Conservation (phyloP, 2,113 vertebrate genomes). For the Nibea albiflora region DNA sequence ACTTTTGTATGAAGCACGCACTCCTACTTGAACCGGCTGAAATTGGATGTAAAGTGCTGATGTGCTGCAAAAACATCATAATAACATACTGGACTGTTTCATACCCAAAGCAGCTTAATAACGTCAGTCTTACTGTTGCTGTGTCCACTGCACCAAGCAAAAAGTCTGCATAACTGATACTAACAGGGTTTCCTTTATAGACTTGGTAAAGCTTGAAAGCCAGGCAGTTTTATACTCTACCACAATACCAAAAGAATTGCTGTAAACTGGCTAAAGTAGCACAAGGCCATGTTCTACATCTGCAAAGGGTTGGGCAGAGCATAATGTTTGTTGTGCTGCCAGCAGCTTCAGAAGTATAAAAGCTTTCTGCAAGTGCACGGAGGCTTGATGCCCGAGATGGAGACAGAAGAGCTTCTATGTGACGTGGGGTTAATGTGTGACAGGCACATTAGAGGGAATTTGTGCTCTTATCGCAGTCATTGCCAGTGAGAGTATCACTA, state of each 20-base stretch:
- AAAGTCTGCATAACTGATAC: not conserved
- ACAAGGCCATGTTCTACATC: not conserved
- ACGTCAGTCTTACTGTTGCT: not conserved
- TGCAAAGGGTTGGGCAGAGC: slow-evolving; percentile 1
- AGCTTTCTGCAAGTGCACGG: slow-evolving; percentile 26
- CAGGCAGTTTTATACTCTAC: not conserved
- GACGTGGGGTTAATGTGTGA: slow-evolving; percentile 44
- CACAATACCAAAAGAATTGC: slow-evolving; percentile 22
- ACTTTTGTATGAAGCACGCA: too few species aligned
- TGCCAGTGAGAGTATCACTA: slow-evolving; percentile 17
- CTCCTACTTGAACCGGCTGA: not conserved
- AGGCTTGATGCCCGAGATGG: slow-evolving; percentile 7
- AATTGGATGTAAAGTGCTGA: not conserved
- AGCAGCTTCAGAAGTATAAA: slow-evolving; percentile 18
- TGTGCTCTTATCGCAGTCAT: slow-evolving; percentile 22
- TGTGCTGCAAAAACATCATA: not conserved
- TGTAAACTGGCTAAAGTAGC: slow-evolving; percentile 15
- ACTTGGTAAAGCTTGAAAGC: not conserved
- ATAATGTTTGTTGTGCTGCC: slow-evolving; percentile 24
- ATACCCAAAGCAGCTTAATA: not conserved
- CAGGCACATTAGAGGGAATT: slow-evolving; percentile 43
- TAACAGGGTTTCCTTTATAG: not conserved
- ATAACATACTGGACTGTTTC: not conserved
- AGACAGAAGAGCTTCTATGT: slow-evolving; percentile 29
- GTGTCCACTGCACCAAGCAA: not conserved